Evolutionary conservation across 2,113 vertebrate species (phyloP).

Genomic region (Nicator chloris): DNA sequence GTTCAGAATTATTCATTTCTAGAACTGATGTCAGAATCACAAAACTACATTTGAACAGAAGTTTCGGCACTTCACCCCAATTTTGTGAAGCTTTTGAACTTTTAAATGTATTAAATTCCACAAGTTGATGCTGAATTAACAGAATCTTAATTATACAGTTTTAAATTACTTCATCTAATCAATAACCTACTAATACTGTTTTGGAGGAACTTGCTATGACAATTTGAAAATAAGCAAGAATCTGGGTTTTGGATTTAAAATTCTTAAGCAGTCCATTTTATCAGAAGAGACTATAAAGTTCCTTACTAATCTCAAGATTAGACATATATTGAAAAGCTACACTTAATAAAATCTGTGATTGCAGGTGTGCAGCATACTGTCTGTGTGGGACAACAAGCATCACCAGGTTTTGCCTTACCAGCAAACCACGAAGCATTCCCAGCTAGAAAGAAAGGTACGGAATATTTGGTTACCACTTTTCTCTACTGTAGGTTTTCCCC

Average conservation of each 20-base stretch:
- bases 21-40: background rate
- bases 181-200: background rate
- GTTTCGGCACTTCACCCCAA: background rate
- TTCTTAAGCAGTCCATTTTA: background rate
- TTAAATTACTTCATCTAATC: background rate
- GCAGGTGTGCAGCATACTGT: background rate
- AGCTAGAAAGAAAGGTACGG: background rate
- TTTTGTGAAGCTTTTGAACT: background rate
- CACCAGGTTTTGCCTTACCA: background rate
- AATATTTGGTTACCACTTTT: background rate
- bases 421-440: background rate
- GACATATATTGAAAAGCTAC: background rate
- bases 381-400: background rate
- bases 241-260: background rate
- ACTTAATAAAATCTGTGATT: background rate
- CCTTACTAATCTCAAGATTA: background rate
- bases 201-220: background rate
- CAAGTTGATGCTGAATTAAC: rapidly evolving
- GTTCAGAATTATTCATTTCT: background rate
- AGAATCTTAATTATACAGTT: background rate
- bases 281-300: background rate
- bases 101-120: background rate
- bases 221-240: background rate
- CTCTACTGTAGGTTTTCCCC: background rate
- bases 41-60: background rate